These are phyloP conservation scores for Drosophila koepferae DNA, from an alignment of 2,888 invertebrate species.

Conservation along the genomic window DNA sequence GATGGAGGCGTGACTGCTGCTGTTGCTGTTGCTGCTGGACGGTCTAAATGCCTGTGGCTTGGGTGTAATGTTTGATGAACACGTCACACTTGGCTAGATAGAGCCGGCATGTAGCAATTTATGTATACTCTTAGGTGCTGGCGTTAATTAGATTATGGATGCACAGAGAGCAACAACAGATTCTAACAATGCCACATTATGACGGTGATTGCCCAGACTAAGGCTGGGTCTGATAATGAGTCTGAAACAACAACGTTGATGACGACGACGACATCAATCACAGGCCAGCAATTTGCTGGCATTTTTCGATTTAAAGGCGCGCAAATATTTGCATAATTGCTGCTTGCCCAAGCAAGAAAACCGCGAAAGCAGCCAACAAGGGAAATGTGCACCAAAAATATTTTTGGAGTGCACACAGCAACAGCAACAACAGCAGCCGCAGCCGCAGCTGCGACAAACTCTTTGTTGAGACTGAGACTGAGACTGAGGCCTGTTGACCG, in stretches of 20 bases:
- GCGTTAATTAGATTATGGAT: slow-evolving; percentile 53
- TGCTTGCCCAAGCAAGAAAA: slow-evolving; percentile 64
- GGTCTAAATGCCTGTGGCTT: slow-evolving; percentile 33
- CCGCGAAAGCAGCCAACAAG: slow-evolving; percentile 34
- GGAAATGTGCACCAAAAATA: slow-evolving; percentile 66
- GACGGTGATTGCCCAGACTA: slow-evolving; percentile 14
- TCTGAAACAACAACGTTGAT: slow-evolving; percentile 1
- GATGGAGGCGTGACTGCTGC: slow-evolving; percentile 51
- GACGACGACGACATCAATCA: slow-evolving; percentile 63
- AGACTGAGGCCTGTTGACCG: slow-evolving; percentile 27
- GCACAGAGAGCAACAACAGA: slow-evolving; percentile 15
- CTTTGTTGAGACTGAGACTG: slow-evolving; percentile 20
- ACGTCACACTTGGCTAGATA: slow-evolving; percentile 67
- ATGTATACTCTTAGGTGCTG: slow-evolving; percentile 41
- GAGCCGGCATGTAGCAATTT: slow-evolving; percentile 53
- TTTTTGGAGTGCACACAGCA: slow-evolving; percentile 53
- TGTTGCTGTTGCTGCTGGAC: slow-evolving; percentile 15
- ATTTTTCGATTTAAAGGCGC: slow-evolving; percentile 69
- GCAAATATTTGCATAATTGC: slow-evolving; percentile 79
- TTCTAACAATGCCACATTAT: slow-evolving; percentile 29
- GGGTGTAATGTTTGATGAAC: slow-evolving; percentile 78
- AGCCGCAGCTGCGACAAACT: slow-evolving; percentile 49
- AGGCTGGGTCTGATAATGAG: slow-evolving; percentile 21
- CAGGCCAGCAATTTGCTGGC: slow-evolving; percentile 65
- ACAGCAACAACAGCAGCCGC: slow-evolving; percentile 16